phyloP scores from a whole-genome alignment of 2,113 vertebrate genomes.

The Tenrec ecaudatus region DNA sequence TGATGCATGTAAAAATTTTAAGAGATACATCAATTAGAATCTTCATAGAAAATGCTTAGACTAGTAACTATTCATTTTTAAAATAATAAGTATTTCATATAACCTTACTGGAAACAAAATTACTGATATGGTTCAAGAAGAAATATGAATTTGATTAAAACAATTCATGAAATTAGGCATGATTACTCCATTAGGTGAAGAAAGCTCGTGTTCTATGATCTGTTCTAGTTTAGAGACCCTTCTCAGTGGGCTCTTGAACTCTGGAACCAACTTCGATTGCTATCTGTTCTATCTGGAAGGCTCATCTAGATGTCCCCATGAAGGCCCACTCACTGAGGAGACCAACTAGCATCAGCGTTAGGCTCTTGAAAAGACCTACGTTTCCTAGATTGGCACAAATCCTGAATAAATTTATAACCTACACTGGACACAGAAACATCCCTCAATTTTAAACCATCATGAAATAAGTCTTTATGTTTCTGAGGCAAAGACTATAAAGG shows the following conservation, averaged over 20 bases:
- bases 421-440: too few species aligned
- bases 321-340: not conserved
- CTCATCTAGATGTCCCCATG: too few species aligned
- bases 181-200: not conserved
- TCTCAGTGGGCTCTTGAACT: not conserved
- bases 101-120: too few species aligned
- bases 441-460: not conserved
- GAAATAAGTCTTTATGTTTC: not conserved
- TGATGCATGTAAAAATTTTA: constrained; percentile 3
- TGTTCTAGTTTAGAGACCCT: not conserved
- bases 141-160: too few species aligned
- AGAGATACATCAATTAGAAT: not conserved
- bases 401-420: not conserved
- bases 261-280: not conserved
- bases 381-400: too few species aligned
- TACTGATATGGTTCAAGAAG: too few species aligned
- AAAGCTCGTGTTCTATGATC: not conserved
- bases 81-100: too few species aligned
- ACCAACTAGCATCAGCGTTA: not conserved
- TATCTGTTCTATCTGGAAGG: not conserved
- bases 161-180: not conserved
- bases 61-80: too few species aligned
- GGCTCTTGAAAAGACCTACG: not conserved
- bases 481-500: not conserved
- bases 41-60: constrained; percentile 52